Base-by-base conservation (phyloP, 2,888 invertebrate genomes). In the Tipula vernalis region DNA sequence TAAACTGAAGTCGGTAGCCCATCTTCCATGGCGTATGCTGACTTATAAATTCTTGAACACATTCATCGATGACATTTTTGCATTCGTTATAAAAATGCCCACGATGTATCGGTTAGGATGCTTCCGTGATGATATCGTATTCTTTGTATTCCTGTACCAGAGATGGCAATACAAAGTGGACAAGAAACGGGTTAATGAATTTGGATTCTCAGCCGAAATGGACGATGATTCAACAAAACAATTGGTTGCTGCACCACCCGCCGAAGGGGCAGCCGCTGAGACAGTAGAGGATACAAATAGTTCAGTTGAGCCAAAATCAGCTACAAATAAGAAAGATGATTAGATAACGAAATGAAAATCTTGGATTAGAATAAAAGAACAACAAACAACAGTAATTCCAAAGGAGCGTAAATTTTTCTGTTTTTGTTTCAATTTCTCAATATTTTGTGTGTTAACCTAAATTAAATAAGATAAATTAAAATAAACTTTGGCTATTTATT, bases 81-180 rank as follows among this genome's bases (percentile, higher is more conserved):
- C 99, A 87, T 99, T 99, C 93, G 98, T 99, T 88, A 99, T 99
- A 89, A 98, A 99, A 92, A 99, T 99, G 99, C 99, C 99, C 41
- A 99, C 98, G 0, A 96, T 99, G 94, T 99, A 99, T 90, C 94
- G 99, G 89, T 92, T 99, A 89, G 99, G 99, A 71, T 99, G 99
- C 92, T 98, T 99, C 93, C 95, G 99, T 91, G 99, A 99, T 93
- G 98, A 99, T 92, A 98, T 99, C 89, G 97, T 99, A 85, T 99
- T 99, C 94, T 96, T 99, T 91, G 97, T 99, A 91, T 99, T 98
- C 93, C 93, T 99, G 88, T 99, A 99, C 91, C 99, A 99, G 92
- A 95, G 98, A 88, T 99, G 98, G 96, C 98, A 99, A 89, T 99
- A 99, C 93, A 97, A 98, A 89, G 98, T 98, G 84, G 99, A 99